A percentile compares a stretch with the other conserved stretches of the same genome.
Conservation (phyloP, 2,888 invertebrate genomes). For the Drosophila mettleri region DNA sequence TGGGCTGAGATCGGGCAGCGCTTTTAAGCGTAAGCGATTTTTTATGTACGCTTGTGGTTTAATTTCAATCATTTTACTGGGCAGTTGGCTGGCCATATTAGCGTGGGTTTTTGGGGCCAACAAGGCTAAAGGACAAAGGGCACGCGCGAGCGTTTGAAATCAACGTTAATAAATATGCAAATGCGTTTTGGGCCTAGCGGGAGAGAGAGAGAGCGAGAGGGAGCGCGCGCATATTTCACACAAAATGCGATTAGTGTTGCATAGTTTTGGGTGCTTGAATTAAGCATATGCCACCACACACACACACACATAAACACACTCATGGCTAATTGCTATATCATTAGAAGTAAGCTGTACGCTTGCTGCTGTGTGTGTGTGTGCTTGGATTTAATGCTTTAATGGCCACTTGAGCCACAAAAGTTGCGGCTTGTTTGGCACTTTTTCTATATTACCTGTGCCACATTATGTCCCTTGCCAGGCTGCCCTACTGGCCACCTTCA, state of each 20-base stretch:
- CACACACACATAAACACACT: slow-evolving; percentile 1
- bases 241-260: slow-evolving; percentile 68
- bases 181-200: slow-evolving; percentile 36
- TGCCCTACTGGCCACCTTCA: not conserved
- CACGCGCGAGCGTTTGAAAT: slow-evolving; percentile 47
- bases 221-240: slow-evolving; percentile 33
- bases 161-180: slow-evolving; percentile 76
- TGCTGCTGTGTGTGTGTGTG: slow-evolving; percentile 3
- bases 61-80: slow-evolving; percentile 78
- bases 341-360: slow-evolving; percentile 29
- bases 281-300: slow-evolving; percentile 36
- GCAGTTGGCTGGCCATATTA: slow-evolving; percentile 44
- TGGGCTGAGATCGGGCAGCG: slow-evolving; percentile 44
- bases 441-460: slow-evolving; percentile 47
- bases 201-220: not conserved
- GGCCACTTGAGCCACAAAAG: slow-evolving; percentile 70
- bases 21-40: slow-evolving; percentile 80
- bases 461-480: not conserved
- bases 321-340: slow-evolving; percentile 65
- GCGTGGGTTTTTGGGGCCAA: slow-evolving; percentile 3
- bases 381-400: slow-evolving; percentile 71
- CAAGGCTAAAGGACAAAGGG: slow-evolving; percentile 7
- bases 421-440: slow-evolving; percentile 64
- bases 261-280: slow-evolving; percentile 50
- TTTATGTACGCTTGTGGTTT: slow-evolving; percentile 80